phyloP scores from a whole-genome alignment of 2,113 vertebrate species.

The Apodemus speciosus region DNA sequence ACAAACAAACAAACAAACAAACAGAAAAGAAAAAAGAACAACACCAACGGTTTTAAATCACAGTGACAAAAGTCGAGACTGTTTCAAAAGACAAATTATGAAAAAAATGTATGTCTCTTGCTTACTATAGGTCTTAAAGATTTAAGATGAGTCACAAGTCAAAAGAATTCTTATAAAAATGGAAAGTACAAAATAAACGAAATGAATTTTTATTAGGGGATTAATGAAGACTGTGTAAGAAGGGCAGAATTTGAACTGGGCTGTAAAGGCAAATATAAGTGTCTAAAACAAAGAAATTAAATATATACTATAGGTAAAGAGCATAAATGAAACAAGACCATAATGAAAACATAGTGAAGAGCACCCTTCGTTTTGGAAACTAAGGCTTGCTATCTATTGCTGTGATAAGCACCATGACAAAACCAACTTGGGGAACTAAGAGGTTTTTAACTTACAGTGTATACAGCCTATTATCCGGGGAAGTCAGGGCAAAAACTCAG shows the following conservation, averaged over 20 bases:
- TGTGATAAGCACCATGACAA: neutral
- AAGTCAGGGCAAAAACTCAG: neutral
- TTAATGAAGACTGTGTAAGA: neutral
- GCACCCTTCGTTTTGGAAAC: neutral
- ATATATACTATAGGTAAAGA: neutral
- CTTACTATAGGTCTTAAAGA: neutral
- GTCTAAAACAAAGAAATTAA: constrained; percentile 9
- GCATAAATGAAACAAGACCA: neutral
- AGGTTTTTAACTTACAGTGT: neutral
- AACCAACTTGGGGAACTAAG: neutral
- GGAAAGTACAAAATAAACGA: neutral
- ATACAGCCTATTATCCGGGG: neutral
- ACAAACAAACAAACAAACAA: too few relatives aligned
- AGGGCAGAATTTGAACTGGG: constrained; percentile 8
- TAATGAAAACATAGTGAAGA: neutral
- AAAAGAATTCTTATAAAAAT: constrained; percentile 14
- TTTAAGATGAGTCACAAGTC: constrained; percentile 3
- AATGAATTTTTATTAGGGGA: constrained; percentile 27
- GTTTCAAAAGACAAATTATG: constrained; percentile 31
- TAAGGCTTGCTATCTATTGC: neutral
- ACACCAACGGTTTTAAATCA: constrained; percentile 21
- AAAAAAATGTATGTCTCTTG: constrained; percentile 17
- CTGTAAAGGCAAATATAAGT: constrained; percentile 15
- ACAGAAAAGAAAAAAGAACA: neutral
- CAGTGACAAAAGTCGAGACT: neutral